phyloP scores from a whole-genome alignment of 2,797 vertebrate species.

The Acropternis orthonyx region DNA sequence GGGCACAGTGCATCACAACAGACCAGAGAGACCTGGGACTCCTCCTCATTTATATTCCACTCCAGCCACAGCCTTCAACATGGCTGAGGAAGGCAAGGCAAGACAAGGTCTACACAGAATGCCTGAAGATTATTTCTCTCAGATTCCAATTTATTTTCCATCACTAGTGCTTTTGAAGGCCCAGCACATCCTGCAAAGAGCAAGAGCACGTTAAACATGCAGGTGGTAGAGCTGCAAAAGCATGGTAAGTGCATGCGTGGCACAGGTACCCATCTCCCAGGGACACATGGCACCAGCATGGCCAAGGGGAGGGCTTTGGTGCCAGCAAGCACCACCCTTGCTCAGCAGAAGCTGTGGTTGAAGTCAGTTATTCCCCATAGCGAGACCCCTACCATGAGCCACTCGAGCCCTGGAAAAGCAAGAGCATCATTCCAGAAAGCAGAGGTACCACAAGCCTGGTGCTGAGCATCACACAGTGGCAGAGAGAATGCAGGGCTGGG shows the following conservation, averaged over 20 bases:
- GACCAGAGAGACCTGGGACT: neutral
- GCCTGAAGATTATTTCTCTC: conserved; percentile 69
- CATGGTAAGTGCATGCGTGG: rapidly evolving
- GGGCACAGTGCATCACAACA: neutral
- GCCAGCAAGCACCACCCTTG: neutral
- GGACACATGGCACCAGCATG: rapidly evolving
- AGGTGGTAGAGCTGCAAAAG: neutral
- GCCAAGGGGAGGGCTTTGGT: neutral
- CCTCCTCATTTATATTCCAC: conserved; percentile 72
- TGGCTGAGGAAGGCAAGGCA: conserved; percentile 63
- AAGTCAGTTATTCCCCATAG: neutral
- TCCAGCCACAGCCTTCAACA: conserved; percentile 56
- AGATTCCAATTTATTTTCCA: conserved; percentile 76
- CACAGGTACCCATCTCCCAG: neutral
- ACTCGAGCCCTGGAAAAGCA: rapidly evolving
- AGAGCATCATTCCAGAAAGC: neutral
- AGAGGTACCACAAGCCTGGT: neutral
- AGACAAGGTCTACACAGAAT: conserved; percentile 70
- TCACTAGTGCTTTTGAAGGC: conserved; percentile 76
- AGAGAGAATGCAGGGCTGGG: neutral
- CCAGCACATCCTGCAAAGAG: conserved; percentile 41
- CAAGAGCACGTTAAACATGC: neutral
- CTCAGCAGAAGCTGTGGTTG: neutral
- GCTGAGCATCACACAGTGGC: neutral
- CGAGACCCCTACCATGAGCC: rapidly evolving